Base-by-base conservation (phyloP, 2,888 invertebrate species). In the Philonicus albiceps region DNA sequence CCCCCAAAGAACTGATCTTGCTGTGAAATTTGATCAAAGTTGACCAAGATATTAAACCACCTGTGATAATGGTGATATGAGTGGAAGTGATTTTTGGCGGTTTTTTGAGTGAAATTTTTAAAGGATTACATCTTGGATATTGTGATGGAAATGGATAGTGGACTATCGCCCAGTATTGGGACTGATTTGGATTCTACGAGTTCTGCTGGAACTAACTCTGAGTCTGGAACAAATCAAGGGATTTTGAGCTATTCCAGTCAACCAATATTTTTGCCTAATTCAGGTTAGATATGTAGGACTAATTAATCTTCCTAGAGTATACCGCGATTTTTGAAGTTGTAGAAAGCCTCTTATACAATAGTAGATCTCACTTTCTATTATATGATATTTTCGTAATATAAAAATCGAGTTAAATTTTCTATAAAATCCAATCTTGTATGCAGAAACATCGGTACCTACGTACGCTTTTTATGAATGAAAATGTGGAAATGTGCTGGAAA, bases 111-210 rank as follows among this genome's bases (percentile, higher is more conserved):
- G 74, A 31, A 31, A 74, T 34, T 74, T 43, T 34, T 8, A 74
- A 34, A 74, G 37, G 11, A 49, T 80, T 49, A 80, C 53, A 43
- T 34, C 0, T 74, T 74, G 34, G 74, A 13, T 74, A 34, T 64
- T 64, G 19, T 64, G 64, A 64, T 31, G 34, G 37, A 80, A 89
- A 92, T 92, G 91, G 91, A 92, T 89, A 90, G 89, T 75, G 90
- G 90, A 34, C 89, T 91, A 88, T 89, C 92, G 83, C 91, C 90
- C 22, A 90, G 91, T 74, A 90, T 91, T 27, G 90, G 90, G 86
- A 92, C 92, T 83, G 92, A 92, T 87, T 89, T 92, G 89, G 92
- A 92, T 87, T 92, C 92, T 3, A 92, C 92, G 34, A 92, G 92
- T 89, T 92, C 92, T 89, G 92, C 90, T 89, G 92, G 92, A 88